A percentile compares a stretch with the other conserved stretches of the same genome.
phyloP scores from a whole-genome alignment of 2,888 invertebrate genomes.

The Cabera pusaria region DNA sequence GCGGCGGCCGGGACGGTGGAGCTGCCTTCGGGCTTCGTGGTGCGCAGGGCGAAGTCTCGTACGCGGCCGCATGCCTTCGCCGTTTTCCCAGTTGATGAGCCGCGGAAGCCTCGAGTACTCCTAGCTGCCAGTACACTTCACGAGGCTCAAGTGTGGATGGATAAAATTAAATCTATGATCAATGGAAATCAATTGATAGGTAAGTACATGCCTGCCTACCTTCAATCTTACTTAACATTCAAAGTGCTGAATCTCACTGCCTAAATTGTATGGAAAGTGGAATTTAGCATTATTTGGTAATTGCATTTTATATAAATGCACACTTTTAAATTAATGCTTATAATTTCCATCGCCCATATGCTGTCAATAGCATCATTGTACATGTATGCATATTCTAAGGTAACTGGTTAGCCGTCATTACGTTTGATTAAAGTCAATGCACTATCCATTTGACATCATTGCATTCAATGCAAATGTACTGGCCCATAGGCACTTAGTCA shows the following conservation, averaged over 20 bases:
- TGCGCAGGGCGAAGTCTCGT: constrained; percentile 86
- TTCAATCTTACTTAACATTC: constrained; percentile 27
- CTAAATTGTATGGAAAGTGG: too few species aligned
- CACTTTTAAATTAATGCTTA: too few species aligned
- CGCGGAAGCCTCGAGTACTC: constrained; percentile 85
- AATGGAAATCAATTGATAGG: constrained; percentile 54
- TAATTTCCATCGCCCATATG: too few species aligned
- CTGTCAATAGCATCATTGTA: background rate
- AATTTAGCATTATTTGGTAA: too few species aligned
- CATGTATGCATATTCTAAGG: constrained; percentile 5
- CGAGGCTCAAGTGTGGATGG: constrained; percentile 88
- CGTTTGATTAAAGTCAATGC: constrained; percentile 21
- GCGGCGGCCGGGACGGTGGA: constrained; percentile 75
- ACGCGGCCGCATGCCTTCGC: constrained; percentile 88
- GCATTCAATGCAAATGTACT: constrained; percentile 65
- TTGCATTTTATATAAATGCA: too few species aligned
- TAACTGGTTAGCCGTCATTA: constrained; percentile 30
- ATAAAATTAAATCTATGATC: constrained; percentile 81
- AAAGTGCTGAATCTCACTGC: too few species aligned
- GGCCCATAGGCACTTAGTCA: constrained; percentile 8
- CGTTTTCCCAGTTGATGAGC: constrained; percentile 82
- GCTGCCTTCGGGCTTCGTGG: constrained; percentile 82
- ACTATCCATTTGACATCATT: constrained; percentile 53
- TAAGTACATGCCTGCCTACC: too few species aligned
- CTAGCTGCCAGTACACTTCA: constrained; percentile 85